Evolutionary conservation across 2,888 invertebrate genomes (phyloP), one percentile per base, ranked within the genome.

Genomic region (Watsonalla binaria): DNA sequence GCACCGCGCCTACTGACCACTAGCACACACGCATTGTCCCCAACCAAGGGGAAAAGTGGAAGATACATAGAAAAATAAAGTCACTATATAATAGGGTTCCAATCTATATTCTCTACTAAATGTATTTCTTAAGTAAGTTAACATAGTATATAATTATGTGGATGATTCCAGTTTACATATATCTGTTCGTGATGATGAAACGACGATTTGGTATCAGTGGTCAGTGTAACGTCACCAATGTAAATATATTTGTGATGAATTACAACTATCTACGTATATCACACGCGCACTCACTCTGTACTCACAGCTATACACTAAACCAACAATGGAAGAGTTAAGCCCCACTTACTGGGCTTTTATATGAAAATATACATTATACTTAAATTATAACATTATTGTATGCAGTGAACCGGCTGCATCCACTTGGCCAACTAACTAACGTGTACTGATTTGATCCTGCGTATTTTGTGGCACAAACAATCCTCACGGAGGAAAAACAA

Each of bases 311-410:
- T 65, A 72, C 71, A 73, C 73, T 74, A 76, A 72, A 80, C 79
- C 76, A 86, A 86, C 78, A 85, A 83, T 87, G 87, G 87, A 89
- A 89, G 87, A 86, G 68, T 80, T 75, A 64, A 88, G 84, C 82
- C 80, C 84, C 75, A 71, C 71, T 74, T 63, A 68, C 73, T 71
- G 78, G 56, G 71, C 72, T 68, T 61, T 68, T 67, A 59, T 70
- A 72, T 66, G 64, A 71, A 76, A 76, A 76, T 66, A 68, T 75
- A 73, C 66, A 70, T 56, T 42, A 61, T 59, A 60, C 61, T 67
- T 66, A 63, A 59, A 55, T 63, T 60, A 57, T 59, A 60, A 60
- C 52, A 54, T 63, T 59, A 61, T 58, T 55, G 52, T 62, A 53
- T 58, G 37, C 46, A 57, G 53, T 55, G 42, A 63, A 63, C 62